Conservation (phyloP, 1,140 invertebrate species). For the Eumaeus atala region DNA sequence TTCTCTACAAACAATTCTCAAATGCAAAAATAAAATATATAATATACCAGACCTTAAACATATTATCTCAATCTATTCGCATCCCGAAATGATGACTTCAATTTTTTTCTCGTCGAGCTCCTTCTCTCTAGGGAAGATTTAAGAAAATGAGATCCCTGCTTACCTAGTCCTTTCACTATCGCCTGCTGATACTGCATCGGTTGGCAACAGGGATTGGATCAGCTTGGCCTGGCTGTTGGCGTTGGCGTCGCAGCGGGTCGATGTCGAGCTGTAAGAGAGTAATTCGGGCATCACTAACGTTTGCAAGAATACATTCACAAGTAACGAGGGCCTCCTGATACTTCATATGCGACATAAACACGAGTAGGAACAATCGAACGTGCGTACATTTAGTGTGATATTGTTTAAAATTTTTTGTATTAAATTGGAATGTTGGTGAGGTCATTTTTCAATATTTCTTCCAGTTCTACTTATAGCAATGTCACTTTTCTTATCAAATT, state of each 20-base stretch:
- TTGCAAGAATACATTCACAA: background rate
- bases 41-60: no score
- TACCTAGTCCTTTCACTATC: constrained; percentile 90
- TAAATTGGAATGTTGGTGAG: no score
- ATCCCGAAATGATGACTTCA: constrained; percentile 66
- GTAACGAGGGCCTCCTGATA: background rate
- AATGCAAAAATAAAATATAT: no score
- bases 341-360: constrained; percentile 51
- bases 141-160: constrained; percentile 73
- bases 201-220: constrained; percentile 93
- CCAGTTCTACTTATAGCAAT: no score
- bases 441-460: no score
- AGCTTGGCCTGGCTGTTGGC: constrained; percentile 94
- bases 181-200: constrained; percentile 91
- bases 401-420: no score
- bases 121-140: constrained; percentile 67
- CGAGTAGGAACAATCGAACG: constrained; percentile 55
- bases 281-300: background rate
- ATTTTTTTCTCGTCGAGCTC: constrained; percentile 46
- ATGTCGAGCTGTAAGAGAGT: constrained; percentile 84
- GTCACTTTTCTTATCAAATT: no score
- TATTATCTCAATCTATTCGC: no score
- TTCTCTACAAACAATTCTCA: no score
- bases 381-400: constrained; percentile 23
- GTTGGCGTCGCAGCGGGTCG: constrained; percentile 93